Conservation (phyloP, 2,113 vertebrate species). For the Ochotona curzoniae region DNA sequence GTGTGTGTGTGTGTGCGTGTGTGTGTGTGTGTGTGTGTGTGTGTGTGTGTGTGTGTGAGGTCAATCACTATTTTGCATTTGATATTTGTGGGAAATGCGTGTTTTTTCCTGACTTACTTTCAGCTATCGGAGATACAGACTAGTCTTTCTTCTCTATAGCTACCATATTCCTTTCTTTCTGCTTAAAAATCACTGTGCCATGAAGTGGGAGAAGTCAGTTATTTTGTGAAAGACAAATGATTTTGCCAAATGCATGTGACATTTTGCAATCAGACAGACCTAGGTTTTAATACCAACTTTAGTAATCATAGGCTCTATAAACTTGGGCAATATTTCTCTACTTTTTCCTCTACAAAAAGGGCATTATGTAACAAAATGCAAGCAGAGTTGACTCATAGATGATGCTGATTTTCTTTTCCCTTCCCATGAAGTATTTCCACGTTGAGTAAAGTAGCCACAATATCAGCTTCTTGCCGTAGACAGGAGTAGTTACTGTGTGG, state of each 20-base stretch:
- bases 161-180: neutral
- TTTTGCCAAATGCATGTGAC: neutral
- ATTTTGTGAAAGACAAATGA: neutral
- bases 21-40: no score
- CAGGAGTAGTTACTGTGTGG: neutral
- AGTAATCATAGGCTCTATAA: neutral
- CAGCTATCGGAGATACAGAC: neutral
- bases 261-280: neutral
- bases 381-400: neutral
- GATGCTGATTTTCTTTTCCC: neutral
- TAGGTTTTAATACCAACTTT: neutral
- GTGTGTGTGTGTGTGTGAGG: no score
- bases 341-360: neutral
- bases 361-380: neutral
- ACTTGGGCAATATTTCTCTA: neutral
- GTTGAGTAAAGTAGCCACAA: neutral
- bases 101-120: neutral
- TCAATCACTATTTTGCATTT: neutral
- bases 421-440: neutral
- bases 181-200: neutral
- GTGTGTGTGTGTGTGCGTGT: no score
- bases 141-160: neutral
- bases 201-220: neutral
- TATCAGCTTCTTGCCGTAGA: slow-evolving; percentile 18
- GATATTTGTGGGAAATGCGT: neutral